Percentiles rank a stretch among this genome's conserved stretches.
These are phyloP conservation scores for Pollenia labialis DNA, from an alignment of 2,888 invertebrate species.

Conservation along the genomic window DNA sequence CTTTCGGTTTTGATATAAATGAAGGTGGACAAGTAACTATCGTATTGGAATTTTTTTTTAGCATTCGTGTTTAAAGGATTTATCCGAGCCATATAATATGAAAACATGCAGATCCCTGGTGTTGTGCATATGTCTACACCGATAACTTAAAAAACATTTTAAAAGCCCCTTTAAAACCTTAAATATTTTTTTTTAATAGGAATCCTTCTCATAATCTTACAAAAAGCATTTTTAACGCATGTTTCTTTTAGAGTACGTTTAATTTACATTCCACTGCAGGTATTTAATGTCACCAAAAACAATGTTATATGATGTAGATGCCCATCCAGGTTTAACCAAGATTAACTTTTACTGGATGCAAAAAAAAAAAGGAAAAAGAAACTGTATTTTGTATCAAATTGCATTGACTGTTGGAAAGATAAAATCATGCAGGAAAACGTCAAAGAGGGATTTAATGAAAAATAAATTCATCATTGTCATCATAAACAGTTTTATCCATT, in stretches of 20 bases:
- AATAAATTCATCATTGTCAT: conserved; percentile 43
- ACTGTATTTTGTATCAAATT: background rate
- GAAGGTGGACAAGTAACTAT: too few relatives aligned
- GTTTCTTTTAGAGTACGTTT: background rate
- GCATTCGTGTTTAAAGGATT: too few relatives aligned
- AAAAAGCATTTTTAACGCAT: too few relatives aligned
- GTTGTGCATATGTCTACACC: too few relatives aligned
- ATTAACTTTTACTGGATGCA: conserved; percentile 19
- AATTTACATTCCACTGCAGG: background rate
- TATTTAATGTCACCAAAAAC: background rate
- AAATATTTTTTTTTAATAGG: too few relatives aligned
- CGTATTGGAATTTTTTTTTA: too few relatives aligned
- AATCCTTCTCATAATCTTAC: too few relatives aligned
- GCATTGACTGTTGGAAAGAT: conserved; percentile 9
- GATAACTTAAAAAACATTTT: too few relatives aligned
- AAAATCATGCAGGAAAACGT: conserved; percentile 7
- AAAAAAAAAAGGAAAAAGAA: background rate
- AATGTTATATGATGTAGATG: background rate
- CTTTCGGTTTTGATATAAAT: too few relatives aligned
- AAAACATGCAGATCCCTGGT: too few relatives aligned
- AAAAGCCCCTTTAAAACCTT: too few relatives aligned
- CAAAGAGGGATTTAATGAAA: conserved; percentile 41
- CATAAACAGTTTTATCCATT: background rate
- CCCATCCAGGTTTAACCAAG: conserved; percentile 1
- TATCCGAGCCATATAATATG: too few relatives aligned